A percentile compares a stretch with the other conserved stretches of the same genome.
Conservation (phyloP, 2,113 vertebrate species). For the Tyrannus savana region DNA sequence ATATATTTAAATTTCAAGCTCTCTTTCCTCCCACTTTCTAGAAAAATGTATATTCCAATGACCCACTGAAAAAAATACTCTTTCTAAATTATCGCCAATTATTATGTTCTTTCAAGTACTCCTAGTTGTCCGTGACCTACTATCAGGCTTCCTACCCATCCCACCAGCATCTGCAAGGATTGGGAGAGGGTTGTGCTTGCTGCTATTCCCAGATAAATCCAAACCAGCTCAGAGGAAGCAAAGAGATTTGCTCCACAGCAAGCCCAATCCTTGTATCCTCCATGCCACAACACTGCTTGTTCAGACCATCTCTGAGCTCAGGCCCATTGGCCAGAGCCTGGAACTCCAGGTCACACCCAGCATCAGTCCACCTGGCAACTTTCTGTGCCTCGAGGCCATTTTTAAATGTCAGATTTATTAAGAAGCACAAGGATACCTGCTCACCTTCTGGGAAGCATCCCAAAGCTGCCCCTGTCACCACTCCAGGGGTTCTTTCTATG, state of each 20-base stretch:
- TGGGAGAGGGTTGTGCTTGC: not conserved
- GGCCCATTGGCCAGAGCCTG: not conserved
- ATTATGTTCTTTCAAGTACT: not conserved
- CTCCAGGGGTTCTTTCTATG: no score
- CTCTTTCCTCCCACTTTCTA: not conserved
- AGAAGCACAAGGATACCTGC: not conserved
- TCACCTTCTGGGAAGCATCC: no score
- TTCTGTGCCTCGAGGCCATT: not conserved
- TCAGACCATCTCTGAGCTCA: not conserved
- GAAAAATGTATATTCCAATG: not conserved
- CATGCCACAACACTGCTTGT: rapidly evolving
- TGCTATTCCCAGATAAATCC: not conserved
- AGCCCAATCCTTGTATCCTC: not conserved
- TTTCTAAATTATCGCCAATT: not conserved
- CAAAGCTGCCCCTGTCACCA: no score
- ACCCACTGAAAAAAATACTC: not conserved
- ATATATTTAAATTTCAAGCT: not conserved
- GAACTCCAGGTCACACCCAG: not conserved
- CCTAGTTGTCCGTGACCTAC: not conserved
- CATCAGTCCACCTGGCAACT: not conserved
- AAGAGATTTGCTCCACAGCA: not conserved
- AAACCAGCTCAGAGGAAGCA: not conserved
- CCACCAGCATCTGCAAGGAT: not conserved
- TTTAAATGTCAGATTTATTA: not conserved
- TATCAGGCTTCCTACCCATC: not conserved